These are phyloP conservation scores for Chaetorhynchus papuensis DNA, from an alignment of 2,113 vertebrate genomes.

Conservation along the genomic window DNA sequence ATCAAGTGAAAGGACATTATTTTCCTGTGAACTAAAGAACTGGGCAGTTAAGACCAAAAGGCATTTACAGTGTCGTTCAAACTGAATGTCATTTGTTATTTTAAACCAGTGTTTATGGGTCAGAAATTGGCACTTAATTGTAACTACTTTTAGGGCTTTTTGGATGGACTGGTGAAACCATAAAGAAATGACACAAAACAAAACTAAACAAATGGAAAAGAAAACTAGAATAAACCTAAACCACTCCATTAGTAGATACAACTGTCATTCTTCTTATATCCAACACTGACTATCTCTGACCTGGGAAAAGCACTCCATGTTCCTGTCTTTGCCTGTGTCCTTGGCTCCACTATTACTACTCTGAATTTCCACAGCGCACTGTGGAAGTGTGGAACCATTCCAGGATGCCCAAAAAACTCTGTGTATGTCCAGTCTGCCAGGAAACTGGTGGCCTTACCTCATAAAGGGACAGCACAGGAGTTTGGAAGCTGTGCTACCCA, in stretches of 20 bases:
- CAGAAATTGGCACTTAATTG: not conserved
- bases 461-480: not conserved
- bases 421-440: rapidly evolving
- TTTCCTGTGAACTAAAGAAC: not conserved
- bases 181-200: not conserved
- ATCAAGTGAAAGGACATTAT: not conserved
- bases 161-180: not conserved
- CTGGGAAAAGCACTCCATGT: not conserved
- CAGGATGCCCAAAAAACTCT: not conserved
- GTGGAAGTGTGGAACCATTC: not conserved
- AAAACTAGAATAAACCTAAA: not conserved
- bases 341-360: not conserved
- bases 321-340: not conserved
- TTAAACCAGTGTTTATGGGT: not conserved
- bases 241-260: not conserved
- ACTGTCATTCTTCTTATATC: rapidly evolving
- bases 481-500: not conserved
- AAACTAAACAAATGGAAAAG: not conserved
- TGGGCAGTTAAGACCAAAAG: not conserved
- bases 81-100: not conserved
- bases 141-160: not conserved
- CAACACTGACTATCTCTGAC: not conserved
- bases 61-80: not conserved
- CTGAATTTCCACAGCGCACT: not conserved
- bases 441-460: not conserved